phyloP scores from a whole-genome alignment of 2,113 vertebrate genomes.

The Sinocyclocheilus rhinocerous region DNA sequence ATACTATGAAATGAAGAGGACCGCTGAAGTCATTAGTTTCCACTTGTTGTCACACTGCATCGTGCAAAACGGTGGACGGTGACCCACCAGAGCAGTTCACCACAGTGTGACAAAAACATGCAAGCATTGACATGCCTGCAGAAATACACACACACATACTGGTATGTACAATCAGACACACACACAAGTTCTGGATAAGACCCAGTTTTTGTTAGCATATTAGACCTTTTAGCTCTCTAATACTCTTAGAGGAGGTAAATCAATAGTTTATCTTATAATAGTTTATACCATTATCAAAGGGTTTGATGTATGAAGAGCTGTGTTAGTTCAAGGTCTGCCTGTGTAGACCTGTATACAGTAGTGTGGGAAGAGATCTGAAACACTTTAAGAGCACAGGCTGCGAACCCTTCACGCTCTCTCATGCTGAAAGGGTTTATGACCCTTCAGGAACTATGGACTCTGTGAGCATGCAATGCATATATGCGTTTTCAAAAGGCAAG shows the following conservation, averaged over 20 bases:
- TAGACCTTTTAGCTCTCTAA: conserved; percentile 47
- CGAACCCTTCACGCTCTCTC: background rate
- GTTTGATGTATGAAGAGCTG: conserved; percentile 55
- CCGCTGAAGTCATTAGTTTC: conserved; percentile 48
- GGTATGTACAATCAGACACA: conserved; percentile 15
- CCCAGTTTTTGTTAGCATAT: conserved; percentile 35
- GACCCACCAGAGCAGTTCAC: conserved; percentile 60
- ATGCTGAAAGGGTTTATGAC: conserved; percentile 9
- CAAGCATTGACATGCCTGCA: conserved; percentile 36
- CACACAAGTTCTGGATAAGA: conserved; percentile 48
- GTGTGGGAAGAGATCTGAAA: conserved; percentile 34
- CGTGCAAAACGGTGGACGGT: conserved; percentile 40
- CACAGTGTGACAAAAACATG: conserved; percentile 43
- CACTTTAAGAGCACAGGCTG: conserved; percentile 5
- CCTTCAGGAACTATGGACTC: conserved; percentile 16
- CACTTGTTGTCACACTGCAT: conserved; percentile 51
- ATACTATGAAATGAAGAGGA: background rate
- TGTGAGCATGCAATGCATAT: conserved; percentile 32
- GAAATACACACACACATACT: conserved; percentile 26
- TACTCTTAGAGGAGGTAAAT: conserved; percentile 56
- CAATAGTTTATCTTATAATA: conserved; percentile 56
- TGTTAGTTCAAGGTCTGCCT: conserved; percentile 46
- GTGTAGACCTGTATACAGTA: conserved; percentile 45
- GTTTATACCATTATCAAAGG: conserved; percentile 53
- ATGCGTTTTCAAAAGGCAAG: conserved; percentile 34